These are phyloP conservation scores for Sander vitreus DNA, from an alignment of 2,113 vertebrate species.

Conservation along the genomic window DNA sequence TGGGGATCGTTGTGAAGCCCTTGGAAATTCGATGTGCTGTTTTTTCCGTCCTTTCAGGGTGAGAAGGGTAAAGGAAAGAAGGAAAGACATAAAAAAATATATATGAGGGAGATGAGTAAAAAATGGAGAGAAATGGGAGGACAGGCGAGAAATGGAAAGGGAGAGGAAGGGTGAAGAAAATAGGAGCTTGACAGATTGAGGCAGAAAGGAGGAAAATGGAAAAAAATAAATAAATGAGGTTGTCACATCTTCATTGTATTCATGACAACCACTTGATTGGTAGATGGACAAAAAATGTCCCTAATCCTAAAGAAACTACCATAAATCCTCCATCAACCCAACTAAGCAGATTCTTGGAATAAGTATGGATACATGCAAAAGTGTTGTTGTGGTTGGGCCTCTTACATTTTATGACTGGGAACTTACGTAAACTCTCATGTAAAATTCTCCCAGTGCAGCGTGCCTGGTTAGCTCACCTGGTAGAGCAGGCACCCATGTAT, in stretches of 20 bases:
- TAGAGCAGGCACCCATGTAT: too few species aligned
- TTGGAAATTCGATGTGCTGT: neutral
- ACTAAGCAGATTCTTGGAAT: neutral
- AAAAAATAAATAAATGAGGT: slow-evolving; percentile 14
- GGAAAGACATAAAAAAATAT: neutral
- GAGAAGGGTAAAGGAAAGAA: neutral
- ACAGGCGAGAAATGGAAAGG: neutral
- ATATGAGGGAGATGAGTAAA: neutral
- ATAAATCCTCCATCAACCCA: neutral
- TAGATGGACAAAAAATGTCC: neutral
- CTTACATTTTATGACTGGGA: neutral
- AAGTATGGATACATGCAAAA: neutral
- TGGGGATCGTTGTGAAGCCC: neutral
- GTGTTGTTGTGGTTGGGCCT: neutral
- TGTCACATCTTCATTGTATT: slow-evolving; percentile 8
- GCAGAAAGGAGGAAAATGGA: neutral
- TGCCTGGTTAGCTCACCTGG: too few species aligned
- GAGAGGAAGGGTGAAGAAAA: slow-evolving; percentile 12
- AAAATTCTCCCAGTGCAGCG: neutral
- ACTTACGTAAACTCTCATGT: neutral
- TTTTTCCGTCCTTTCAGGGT: neutral
- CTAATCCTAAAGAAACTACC: neutral
- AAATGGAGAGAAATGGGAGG: slow-evolving; percentile 15
- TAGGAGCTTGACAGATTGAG: slow-evolving; percentile 12
- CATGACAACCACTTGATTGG: slow-evolving; percentile 6